phyloP scores from a whole-genome alignment of 2,113 vertebrate species.

The Erythrocebus patas region DNA sequence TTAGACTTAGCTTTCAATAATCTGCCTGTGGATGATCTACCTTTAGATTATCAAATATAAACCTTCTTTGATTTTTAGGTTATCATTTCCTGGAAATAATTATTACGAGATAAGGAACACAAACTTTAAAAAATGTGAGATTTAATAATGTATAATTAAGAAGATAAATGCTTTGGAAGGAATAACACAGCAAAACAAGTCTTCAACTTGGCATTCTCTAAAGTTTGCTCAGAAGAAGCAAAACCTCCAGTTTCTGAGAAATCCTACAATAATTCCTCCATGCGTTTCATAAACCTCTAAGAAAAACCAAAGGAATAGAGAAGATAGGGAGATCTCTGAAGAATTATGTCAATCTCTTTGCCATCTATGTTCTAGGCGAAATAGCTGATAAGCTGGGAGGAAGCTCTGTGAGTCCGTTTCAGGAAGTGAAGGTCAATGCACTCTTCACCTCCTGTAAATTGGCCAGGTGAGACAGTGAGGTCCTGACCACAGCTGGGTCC shows the following conservation, averaged over 20 bases:
- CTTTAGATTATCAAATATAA: neutral
- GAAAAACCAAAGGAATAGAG: no score
- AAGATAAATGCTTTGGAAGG: neutral
- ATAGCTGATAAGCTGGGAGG: neutral
- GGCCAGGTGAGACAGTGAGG: neutral
- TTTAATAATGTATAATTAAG: neutral
- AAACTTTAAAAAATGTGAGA: slow-evolving; percentile 12
- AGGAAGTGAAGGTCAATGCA: neutral
- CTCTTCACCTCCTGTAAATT: neutral
- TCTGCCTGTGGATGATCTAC: neutral
- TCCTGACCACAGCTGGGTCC: neutral
- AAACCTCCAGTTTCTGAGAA: no score
- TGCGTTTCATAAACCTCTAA: no score
- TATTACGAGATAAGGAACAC: neutral
- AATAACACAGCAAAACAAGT: neutral
- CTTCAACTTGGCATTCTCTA: neutral
- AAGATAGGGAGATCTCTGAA: neutral
- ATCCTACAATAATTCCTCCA: no score
- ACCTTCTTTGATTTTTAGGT: slow-evolving; percentile 7
- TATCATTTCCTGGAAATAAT: slow-evolving; percentile 41
- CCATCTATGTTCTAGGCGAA: neutral
- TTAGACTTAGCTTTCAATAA: neutral
- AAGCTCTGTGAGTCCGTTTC: neutral
- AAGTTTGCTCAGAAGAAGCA: neutral
- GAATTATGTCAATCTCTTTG: neutral